phyloP scores from a whole-genome alignment of 1,140 invertebrate species.

The Coboldia fuscipes region DNA sequence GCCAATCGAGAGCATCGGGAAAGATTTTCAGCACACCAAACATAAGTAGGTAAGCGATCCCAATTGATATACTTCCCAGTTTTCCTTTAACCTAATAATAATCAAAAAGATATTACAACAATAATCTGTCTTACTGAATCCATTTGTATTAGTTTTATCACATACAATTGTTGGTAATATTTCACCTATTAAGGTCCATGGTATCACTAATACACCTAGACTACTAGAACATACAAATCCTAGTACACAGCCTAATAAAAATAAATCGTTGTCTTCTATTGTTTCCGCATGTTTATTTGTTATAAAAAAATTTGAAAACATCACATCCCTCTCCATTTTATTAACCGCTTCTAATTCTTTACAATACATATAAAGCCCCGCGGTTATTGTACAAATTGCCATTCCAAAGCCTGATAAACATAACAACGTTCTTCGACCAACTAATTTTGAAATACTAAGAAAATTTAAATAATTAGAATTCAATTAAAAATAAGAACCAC shows the following conservation, averaged over 20 bases:
- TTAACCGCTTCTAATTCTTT: too few species aligned
- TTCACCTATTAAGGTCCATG: constrained; percentile 37
- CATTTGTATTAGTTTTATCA: too few species aligned
- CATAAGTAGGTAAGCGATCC: constrained; percentile 36
- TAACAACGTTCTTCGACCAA: constrained; percentile 25
- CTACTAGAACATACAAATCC: constrained; percentile 29
- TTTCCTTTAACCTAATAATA: constrained; percentile 12
- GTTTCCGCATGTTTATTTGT: too few species aligned
- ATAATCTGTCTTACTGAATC: neutral
- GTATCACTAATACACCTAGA: constrained; percentile 32
- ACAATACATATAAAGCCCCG: constrained; percentile 24
- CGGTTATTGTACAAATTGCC: constrained; percentile 27
- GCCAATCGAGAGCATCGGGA: constrained; percentile 23
- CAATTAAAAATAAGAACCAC: neutral
- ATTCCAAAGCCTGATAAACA: constrained; percentile 30
- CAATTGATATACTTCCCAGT: constrained; percentile 29
- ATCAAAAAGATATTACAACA: neutral
- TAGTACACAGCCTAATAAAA: constrained; percentile 24
- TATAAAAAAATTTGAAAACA: constrained; percentile 6
- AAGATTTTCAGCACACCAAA: constrained; percentile 42
- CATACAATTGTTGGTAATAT: constrained; percentile 8
- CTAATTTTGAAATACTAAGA: constrained; percentile 24
- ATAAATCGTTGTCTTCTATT: constrained; percentile 7
- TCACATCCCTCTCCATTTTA: constrained; percentile 6
- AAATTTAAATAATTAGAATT: neutral